These are phyloP conservation scores for Drosophila miranda DNA, from an alignment of 1,140 invertebrate species.

Conservation along the genomic window DNA sequence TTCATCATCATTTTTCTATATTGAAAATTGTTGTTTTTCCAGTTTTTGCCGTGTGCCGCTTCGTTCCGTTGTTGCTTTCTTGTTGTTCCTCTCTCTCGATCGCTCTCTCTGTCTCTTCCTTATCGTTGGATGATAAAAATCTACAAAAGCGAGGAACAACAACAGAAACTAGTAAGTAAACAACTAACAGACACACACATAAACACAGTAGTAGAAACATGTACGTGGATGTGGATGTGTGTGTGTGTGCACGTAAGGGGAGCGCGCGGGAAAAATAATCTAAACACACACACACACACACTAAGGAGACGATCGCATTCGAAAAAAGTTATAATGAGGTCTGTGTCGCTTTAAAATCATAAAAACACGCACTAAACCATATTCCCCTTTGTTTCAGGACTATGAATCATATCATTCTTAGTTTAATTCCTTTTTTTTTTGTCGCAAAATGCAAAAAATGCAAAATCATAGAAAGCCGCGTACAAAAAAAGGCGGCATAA, in stretches of 20 bases:
- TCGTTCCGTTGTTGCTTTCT: constrained; percentile 33
- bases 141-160: constrained; percentile 55
- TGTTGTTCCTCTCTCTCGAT: constrained; percentile 25
- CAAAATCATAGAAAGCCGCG: constrained; percentile 58
- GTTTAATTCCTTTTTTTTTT: constrained; percentile 17
- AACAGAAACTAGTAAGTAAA: constrained; percentile 70
- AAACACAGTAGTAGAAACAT: constrained; percentile 2
- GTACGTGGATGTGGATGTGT: too few species aligned
- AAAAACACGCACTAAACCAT: constrained; percentile 36
- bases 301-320: constrained; percentile 10
- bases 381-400: constrained; percentile 8
- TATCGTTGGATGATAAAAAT: constrained; percentile 65
- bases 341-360: constrained; percentile 24
- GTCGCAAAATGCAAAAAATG: constrained; percentile 50
- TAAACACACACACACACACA: constrained; percentile 18
- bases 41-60: constrained; percentile 12
- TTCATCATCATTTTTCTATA: constrained; percentile 75
- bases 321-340: constrained; percentile 18
- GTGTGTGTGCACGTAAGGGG: neutral
- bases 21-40: constrained; percentile 30
- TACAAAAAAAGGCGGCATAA: constrained; percentile 77
- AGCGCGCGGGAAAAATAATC: constrained; percentile 62
- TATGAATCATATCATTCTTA: constrained; percentile 51
- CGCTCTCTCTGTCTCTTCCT: constrained; percentile 31
- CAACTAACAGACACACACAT: constrained; percentile 38